Percentiles rank a stretch among this genome's conserved stretches.
These are phyloP conservation scores for Acanthaster planci DNA, from an alignment of 35 echinoderm and acorn worm species.

Conservation along the genomic window DNA sequence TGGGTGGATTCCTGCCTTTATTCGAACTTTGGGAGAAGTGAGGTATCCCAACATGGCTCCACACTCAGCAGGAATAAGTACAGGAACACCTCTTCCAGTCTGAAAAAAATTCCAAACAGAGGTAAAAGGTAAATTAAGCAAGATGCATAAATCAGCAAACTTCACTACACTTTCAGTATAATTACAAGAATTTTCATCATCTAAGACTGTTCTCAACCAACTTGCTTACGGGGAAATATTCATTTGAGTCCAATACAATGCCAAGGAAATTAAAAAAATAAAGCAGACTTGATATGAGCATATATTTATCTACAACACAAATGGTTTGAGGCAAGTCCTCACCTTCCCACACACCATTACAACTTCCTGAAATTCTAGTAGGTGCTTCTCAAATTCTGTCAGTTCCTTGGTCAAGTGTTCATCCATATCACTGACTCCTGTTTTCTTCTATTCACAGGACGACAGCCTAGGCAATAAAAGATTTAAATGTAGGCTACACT, in stretches of 20 bases:
- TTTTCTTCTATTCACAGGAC: neutral
- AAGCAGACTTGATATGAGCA: too few relatives aligned
- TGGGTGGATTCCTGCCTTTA: neutral
- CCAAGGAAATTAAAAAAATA: too few relatives aligned
- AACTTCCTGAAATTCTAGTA: neutral
- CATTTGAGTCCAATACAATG: too few relatives aligned
- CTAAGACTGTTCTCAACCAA: too few relatives aligned
- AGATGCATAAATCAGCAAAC: too few relatives aligned
- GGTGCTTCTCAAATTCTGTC: constrained; percentile 1
- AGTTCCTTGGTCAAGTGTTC: constrained; percentile 8
- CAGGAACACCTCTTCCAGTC: constrained; percentile 4
- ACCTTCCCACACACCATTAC: neutral
- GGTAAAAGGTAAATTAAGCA: too few relatives aligned
- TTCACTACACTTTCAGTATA: too few relatives aligned
- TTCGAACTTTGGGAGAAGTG: neutral
- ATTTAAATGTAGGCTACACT: too few relatives aligned
- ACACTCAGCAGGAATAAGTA: constrained; percentile 1
- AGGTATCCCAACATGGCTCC: neutral
- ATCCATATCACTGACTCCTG: neutral
- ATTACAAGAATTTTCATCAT: too few relatives aligned
- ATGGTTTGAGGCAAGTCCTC: too few relatives aligned
- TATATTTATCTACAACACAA: too few relatives aligned
- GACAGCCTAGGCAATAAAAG: neutral
- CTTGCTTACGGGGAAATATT: too few relatives aligned
- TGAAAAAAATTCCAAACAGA: neutral